Evolutionary conservation across 2,797 vertebrate genomes (phyloP).

Genomic region (Valencia hispanica): DNA sequence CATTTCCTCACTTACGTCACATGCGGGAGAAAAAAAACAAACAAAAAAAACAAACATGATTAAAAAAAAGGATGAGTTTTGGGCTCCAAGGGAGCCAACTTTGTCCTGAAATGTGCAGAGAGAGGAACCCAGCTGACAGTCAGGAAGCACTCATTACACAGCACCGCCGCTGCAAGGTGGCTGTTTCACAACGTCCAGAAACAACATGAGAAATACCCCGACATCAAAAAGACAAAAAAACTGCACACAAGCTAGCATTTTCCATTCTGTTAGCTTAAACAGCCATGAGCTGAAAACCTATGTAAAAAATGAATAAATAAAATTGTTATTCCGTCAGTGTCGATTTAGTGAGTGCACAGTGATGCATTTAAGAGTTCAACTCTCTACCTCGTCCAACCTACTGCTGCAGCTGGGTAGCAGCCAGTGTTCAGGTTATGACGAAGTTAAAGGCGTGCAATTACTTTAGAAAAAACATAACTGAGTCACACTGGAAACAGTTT

Average conservation of each 20-base stretch:
- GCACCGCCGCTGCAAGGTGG: conserved; percentile 22
- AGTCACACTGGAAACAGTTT: conserved; percentile 15
- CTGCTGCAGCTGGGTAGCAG: conserved; percentile 29
- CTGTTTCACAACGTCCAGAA: conserved; percentile 25
- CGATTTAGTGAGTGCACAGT: conserved; percentile 10
- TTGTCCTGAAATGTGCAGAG: conserved; percentile 53
- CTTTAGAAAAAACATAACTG: neutral
- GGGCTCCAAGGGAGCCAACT: conserved; percentile 44
- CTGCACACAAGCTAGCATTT: conserved; percentile 4
- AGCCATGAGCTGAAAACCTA: conserved; percentile 10
- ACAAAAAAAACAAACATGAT: neutral
- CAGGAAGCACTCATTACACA: conserved; percentile 53
- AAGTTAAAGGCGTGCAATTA: conserved; percentile 14
- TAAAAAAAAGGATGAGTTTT: conserved; percentile 12
- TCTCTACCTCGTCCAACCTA: conserved; percentile 40
- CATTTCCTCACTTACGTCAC: conserved; percentile 64
- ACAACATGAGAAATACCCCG: conserved; percentile 19
- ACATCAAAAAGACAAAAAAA: neutral
- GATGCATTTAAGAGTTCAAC: conserved; percentile 16
- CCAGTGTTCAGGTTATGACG: conserved; percentile 40
- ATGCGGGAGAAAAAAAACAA: conserved; percentile 20
- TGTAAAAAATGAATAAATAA: neutral
- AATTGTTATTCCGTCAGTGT: neutral
- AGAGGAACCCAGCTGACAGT: conserved; percentile 62
- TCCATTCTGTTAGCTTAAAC: conserved; percentile 5